Evolutionary conservation across 2,113 vertebrate genomes (phyloP).

Genomic region (Sander lucioperca): DNA sequence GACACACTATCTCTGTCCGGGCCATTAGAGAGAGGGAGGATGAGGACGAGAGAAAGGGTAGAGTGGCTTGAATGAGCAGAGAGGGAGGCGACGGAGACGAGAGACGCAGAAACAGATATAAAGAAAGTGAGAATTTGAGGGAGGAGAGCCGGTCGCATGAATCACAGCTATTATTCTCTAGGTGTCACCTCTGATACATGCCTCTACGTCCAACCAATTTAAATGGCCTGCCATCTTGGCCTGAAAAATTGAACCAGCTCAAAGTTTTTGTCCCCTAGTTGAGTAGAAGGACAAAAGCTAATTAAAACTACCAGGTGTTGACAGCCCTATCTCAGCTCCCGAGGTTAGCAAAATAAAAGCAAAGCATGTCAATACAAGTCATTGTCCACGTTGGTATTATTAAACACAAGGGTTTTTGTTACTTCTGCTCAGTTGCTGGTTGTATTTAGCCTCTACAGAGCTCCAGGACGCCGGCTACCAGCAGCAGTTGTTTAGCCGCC

Average conservation of each 20-base stretch:
- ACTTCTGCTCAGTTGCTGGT: no score
- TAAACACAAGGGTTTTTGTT: neutral
- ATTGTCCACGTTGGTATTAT: neutral
- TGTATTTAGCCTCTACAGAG: no score
- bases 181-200: conserved; percentile 53
- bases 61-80: neutral
- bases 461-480: no score
- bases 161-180: conserved; percentile 55
- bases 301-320: conserved; percentile 9
- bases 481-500: no score
- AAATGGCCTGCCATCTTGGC: conserved; percentile 59
- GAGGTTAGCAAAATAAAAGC: neutral
- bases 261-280: conserved; percentile 33
- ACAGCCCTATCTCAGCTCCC: neutral
- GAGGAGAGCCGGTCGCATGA: neutral
- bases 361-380: neutral
- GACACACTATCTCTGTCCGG: conserved; percentile 16
- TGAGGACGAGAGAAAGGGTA: neutral
- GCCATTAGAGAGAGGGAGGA: conserved; percentile 34
- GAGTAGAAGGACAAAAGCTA: conserved; percentile 20
- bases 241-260: conserved; percentile 52
- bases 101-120: conserved; percentile 17
- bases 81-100: neutral
- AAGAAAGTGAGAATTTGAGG: conserved; percentile 26
- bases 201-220: conserved; percentile 43